Evolutionary conservation across 2,113 vertebrate species (phyloP), one percentile per base, ranked within the genome.

Genomic region (Sinosuthora webbiana): DNA sequence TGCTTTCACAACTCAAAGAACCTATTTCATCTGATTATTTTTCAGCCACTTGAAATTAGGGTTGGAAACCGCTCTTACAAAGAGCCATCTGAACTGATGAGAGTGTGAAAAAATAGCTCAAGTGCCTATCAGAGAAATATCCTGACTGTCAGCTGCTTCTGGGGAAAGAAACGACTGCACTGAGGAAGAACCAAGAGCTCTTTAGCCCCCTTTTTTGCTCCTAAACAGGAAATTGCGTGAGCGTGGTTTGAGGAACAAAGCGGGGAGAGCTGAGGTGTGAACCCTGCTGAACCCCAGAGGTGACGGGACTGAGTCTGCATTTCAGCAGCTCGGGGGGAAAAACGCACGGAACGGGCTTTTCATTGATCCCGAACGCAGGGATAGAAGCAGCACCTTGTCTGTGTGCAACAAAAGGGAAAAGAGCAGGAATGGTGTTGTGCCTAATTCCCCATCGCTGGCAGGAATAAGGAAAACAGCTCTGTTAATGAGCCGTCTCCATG

Each of bases 211-310:
- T 47, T 87, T 87, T 75, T 56, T 75, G n/a, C 4, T 7, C 41
- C 82, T 91, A 41, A 68, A 78, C 55, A 90, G 93, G 93, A 97
- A 96, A 68, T 11, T 13, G 27, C 28, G 70, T 8, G 59, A 95
- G 63, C 8, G 6, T 0, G 19, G 64, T 65, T 91, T 87, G 83
- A 79, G 81, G 95, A 95, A 88, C 67, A 91, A 63, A 77, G 59
- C 0, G 4, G 70, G 83, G 73, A 78, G 64, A 78, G 71, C n/a
- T 4, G 64, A 78, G n/a, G 47, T 41, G 65, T 60, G 87, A 91
- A 56, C 64, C 81, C 57, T 76, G 83, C 84, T 35, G 52, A 84
- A 15, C 28, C 62, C 65, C 79, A 44, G 83, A 31, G 57, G 25
- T 2, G 33, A 1, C 18, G 59, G 42, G 39, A 12, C 55, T 4